phyloP scores from a whole-genome alignment of 2,113 vertebrate genomes.

The Cyanoliseus patagonus region DNA sequence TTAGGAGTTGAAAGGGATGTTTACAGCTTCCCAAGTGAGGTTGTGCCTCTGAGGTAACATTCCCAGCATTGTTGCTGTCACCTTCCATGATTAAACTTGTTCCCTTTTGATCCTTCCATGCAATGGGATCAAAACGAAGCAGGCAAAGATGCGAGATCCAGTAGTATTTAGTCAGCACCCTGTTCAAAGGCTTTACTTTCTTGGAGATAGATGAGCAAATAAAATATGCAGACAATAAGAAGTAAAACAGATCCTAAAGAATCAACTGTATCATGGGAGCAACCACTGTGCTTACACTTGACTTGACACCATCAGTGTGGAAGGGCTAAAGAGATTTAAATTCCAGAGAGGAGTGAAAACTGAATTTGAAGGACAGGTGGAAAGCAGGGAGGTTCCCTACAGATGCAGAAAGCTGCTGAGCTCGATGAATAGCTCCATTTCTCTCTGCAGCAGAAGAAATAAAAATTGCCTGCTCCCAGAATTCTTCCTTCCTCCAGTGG shows the following conservation, averaged over 20 bases:
- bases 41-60: neutral
- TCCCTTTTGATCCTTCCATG: slow-evolving; percentile 20
- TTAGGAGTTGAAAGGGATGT: slow-evolving; percentile 28
- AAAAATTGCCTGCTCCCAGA: neutral
- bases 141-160: neutral
- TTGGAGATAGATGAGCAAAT: neutral
- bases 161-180: slow-evolving; percentile 5
- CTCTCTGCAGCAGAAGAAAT: neutral
- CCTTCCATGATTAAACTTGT: neutral
- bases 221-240: neutral
- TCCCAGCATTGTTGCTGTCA: neutral
- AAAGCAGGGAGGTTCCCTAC: neutral
- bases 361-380: neutral
- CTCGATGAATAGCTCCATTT: rapidly evolving
- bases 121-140: slow-evolving; percentile 11
- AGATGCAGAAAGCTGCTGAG: neutral
- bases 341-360: neutral
- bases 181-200: neutral
- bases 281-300: rapidly evolving
- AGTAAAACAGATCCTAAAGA: neutral
- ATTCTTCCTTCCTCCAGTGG: neutral
- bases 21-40: neutral
- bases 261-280: rapidly evolving
- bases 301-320: neutral
- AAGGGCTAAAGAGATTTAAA: neutral